These are phyloP conservation scores for Menidia beryllina DNA, from an alignment of 2,113 vertebrate species.

Conservation along the genomic window DNA sequence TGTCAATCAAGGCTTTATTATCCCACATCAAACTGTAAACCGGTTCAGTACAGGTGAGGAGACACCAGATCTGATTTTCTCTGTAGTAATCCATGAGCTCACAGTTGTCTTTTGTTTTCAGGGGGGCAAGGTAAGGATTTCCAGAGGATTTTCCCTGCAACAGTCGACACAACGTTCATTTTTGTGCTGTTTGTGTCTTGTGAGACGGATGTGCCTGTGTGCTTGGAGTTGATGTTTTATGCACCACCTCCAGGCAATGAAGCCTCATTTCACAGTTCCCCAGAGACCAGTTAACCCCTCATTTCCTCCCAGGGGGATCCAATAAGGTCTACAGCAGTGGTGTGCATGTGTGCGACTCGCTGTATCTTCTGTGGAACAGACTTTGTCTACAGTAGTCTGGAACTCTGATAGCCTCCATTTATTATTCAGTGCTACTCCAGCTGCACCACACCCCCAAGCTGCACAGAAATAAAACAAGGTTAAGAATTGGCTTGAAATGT, in stretches of 20 bases:
- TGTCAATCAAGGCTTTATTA: too few species aligned
- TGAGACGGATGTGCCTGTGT: slow-evolving; percentile 47
- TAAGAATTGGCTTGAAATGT: slow-evolving; percentile 77
- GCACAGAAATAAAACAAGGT: slow-evolving; percentile 75
- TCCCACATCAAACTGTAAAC: too few species aligned
- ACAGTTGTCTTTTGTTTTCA: background rate
- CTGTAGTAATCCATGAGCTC: background rate
- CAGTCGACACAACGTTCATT: slow-evolving; percentile 32
- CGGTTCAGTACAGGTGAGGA: background rate
- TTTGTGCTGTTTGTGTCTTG: slow-evolving; percentile 39
- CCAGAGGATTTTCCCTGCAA: background rate
- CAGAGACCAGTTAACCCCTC: slow-evolving; percentile 71
- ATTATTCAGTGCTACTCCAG: slow-evolving; percentile 71
- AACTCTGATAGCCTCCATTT: slow-evolving; percentile 68
- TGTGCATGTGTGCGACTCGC: slow-evolving; percentile 19
- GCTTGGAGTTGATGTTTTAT: slow-evolving; percentile 51
- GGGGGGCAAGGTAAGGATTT: too few species aligned
- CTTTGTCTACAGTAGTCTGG: slow-evolving; percentile 43
- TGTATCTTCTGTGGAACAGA: slow-evolving; percentile 52
- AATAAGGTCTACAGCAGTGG: slow-evolving; percentile 44
- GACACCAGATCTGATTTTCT: background rate
- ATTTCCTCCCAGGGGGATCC: slow-evolving; percentile 66
- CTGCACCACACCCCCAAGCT: slow-evolving; percentile 62
- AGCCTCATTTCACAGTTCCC: slow-evolving; percentile 54
- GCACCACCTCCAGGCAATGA: slow-evolving; percentile 48